Conservation (phyloP, 30 jellyfish, hydroid and myxozoan species). For the Mastigias papua region DNA sequence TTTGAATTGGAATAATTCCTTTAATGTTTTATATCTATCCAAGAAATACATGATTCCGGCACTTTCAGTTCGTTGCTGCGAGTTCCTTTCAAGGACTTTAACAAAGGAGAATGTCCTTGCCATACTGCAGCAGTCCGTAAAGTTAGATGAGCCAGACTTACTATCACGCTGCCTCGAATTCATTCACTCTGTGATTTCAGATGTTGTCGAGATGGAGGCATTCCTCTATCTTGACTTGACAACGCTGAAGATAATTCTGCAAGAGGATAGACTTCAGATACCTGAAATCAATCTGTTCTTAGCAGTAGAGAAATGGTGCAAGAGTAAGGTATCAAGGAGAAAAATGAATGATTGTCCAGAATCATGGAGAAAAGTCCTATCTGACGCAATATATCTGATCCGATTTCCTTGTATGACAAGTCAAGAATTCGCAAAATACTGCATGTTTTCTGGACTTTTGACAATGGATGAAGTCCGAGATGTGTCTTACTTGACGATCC, state of each 20-base stretch:
- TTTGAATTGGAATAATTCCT: slow-evolving; percentile 61
- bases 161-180: slow-evolving; percentile 50
- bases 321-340: slow-evolving; percentile 43
- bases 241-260: slow-evolving; percentile 42
- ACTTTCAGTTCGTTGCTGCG: slow-evolving; percentile 47
- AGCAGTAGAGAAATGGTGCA: slow-evolving; percentile 62
- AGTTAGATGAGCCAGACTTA: slow-evolving; percentile 47
- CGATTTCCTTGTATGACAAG: slow-evolving; percentile 71
- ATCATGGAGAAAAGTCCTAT: slow-evolving; percentile 40
- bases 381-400: slow-evolving; percentile 55
- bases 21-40: slow-evolving; percentile 37
- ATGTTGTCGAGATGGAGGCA: slow-evolving; percentile 61
- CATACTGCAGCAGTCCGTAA: slow-evolving; percentile 67
- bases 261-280: slow-evolving; percentile 60
- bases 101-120: slow-evolving; percentile 73
- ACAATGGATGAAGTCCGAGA: slow-evolving; percentile 67
- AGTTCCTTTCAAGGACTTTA: slow-evolving; percentile 29
- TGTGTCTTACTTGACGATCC: slow-evolving; percentile 48
- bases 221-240: slow-evolving; percentile 43
- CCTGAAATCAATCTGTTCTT: slow-evolving; percentile 49
- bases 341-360: slow-evolving; percentile 56
- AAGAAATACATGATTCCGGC: slow-evolving; percentile 75
- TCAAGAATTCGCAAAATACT: slow-evolving; percentile 60
- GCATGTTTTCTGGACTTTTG: slow-evolving; percentile 60
- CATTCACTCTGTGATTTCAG: slow-evolving; percentile 55